phyloP scores from a whole-genome alignment of 2,888 invertebrate species.

The Isotomurus palustris region DNA sequence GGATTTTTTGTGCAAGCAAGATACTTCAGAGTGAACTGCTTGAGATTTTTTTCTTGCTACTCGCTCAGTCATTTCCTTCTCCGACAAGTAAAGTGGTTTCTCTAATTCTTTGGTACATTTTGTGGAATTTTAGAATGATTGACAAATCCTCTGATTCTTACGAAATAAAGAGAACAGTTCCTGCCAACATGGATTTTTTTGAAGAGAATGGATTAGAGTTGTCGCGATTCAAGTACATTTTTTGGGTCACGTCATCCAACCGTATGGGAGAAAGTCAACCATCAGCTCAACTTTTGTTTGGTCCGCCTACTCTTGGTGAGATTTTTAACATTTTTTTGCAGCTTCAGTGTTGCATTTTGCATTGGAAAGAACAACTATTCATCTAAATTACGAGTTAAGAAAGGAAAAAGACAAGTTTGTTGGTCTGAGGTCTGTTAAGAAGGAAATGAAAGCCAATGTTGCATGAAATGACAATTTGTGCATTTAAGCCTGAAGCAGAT shows the following conservation, averaged over 20 bases:
- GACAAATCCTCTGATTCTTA: conserved; percentile 39
- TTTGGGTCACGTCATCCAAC: conserved; percentile 42
- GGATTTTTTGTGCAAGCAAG: not conserved
- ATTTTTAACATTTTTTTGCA: conserved; percentile 9
- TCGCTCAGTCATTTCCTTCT: not conserved
- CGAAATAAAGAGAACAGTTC: conserved; percentile 43
- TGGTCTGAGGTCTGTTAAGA: too few species aligned
- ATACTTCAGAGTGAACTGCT: not conserved
- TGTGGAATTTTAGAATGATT: conserved; percentile 25
- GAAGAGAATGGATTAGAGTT: conserved; percentile 42
- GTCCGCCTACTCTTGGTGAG: conserved; percentile 41
- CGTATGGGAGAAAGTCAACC: conserved; percentile 42
- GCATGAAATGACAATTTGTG: too few species aligned
- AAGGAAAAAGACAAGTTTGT: too few species aligned
- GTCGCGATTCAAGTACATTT: conserved; percentile 37
- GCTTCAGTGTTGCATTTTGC: conserved; percentile 14
- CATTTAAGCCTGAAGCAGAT: too few species aligned
- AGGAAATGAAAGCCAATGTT: not conserved
- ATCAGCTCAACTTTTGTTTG: conserved; percentile 36
- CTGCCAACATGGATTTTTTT: conserved; percentile 30
- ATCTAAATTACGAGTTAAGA: too few species aligned
- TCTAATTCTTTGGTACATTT: not conserved
- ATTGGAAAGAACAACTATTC: too few species aligned
- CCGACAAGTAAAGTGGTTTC: not conserved
- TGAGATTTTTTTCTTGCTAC: not conserved